Evolutionary conservation across 92 coral and sea anemone genomes (phyloP).

Genomic region (Plumapathes pennacea): DNA sequence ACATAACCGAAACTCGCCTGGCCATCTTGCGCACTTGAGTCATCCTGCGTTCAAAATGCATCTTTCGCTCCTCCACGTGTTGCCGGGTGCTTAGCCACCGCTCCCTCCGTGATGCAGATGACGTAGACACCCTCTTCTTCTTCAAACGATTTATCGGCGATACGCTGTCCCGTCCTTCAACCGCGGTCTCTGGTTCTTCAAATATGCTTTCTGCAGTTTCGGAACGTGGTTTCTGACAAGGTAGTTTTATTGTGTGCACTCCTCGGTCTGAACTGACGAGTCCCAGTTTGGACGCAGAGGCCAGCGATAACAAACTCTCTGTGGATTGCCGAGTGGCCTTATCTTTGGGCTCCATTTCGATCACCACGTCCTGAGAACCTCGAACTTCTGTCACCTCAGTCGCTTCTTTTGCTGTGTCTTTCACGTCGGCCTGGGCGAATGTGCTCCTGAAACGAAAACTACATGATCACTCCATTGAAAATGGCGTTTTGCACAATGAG

Average conservation of each 20-base stretch:
- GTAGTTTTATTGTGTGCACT: constrained; percentile 31
- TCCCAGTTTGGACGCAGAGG: constrained; percentile 28
- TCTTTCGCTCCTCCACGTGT: constrained; percentile 13
- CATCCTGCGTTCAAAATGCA: constrained; percentile 7
- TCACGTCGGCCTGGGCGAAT: too few relatives aligned
- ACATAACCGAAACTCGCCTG: too few relatives aligned
- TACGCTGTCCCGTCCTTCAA: not conserved
- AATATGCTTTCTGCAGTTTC: not conserved
- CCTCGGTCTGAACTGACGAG: constrained; percentile 21
- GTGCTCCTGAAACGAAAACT: too few relatives aligned
- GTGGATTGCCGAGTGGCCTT: too few relatives aligned
- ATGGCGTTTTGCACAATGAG: too few relatives aligned
- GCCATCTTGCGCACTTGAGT: constrained; percentile 19
- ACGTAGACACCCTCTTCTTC: not conserved
- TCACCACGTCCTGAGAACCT: too few relatives aligned
- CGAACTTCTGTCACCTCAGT: too few relatives aligned
- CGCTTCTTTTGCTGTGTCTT: too few relatives aligned
- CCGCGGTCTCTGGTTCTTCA: not conserved
- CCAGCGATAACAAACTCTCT: too few relatives aligned
- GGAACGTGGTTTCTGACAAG: not conserved
- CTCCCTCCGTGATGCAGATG: constrained; percentile 4
- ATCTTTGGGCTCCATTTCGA: too few relatives aligned
- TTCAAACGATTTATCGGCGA: too few relatives aligned
- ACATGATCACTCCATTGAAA: too few relatives aligned
- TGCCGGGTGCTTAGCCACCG: constrained; percentile 18